Evolutionary conservation across 2,888 invertebrate genomes (phyloP).

Genomic region (Chrysolina oricalcia): DNA sequence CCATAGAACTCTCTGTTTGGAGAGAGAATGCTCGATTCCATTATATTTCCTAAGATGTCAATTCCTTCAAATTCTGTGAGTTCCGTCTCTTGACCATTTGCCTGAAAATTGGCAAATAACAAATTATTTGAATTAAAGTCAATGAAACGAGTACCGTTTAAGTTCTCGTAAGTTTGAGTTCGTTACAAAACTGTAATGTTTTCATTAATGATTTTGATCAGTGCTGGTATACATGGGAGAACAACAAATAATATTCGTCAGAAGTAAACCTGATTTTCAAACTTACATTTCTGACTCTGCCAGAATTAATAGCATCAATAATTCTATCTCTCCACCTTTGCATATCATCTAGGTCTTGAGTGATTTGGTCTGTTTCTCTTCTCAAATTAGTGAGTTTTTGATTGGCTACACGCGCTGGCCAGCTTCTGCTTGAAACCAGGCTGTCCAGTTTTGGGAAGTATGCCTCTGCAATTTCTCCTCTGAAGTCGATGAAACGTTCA

Average conservation of each 20-base stretch:
- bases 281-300: constrained; percentile 75
- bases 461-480: constrained; percentile 82
- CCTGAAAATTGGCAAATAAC: background rate
- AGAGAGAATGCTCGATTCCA: constrained; percentile 83
- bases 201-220: background rate
- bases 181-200: too few relatives aligned
- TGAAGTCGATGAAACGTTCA: constrained; percentile 78
- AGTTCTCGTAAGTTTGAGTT: too few relatives aligned
- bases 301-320: constrained; percentile 80
- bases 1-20: constrained; percentile 83
- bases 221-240: constrained; percentile 17
- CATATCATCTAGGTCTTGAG: constrained; percentile 80
- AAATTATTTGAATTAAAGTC: too few relatives aligned
- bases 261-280: too few relatives aligned
- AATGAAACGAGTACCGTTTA: too few relatives aligned
- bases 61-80: constrained; percentile 83
- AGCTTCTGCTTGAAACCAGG: constrained; percentile 82
- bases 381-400: constrained; percentile 77
- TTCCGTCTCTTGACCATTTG: constrained; percentile 67
- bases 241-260: background rate
- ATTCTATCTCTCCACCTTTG: constrained; percentile 86
- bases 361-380: constrained; percentile 80
- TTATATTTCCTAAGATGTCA: constrained; percentile 85
- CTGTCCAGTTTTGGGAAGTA: constrained; percentile 91
- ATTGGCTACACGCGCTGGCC: constrained; percentile 81